Percentiles rank a stretch among this genome's conserved stretches.
phyloP scores from a whole-genome alignment of 1,140 invertebrate genomes.

The Plutomurus gul region DNA sequence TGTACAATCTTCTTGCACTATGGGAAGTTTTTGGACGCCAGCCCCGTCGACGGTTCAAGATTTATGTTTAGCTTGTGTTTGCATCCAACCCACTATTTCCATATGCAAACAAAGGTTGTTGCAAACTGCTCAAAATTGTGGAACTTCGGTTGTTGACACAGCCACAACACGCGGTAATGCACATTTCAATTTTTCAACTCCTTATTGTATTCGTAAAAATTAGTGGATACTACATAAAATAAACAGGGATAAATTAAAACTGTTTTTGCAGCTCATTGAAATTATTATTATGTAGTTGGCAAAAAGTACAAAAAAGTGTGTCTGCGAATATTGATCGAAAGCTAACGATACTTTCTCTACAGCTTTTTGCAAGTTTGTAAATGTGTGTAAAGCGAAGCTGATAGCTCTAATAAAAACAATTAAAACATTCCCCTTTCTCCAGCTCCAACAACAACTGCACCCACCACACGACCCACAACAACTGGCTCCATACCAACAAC shows the following conservation, averaged over 20 bases:
- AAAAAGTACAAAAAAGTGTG: too few relatives aligned
- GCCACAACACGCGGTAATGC: neutral
- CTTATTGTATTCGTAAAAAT: too few relatives aligned
- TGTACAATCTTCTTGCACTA: neutral
- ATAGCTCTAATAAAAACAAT: neutral
- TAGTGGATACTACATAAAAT: too few relatives aligned
- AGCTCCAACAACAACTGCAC: neutral
- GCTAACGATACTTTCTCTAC: too few relatives aligned
- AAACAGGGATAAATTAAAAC: too few relatives aligned
- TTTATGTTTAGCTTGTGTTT: constrained; percentile 35
- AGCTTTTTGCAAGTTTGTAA: neutral
- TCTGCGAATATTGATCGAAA: too few relatives aligned
- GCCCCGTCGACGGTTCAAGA: constrained; percentile 27
- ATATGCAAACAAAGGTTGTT: constrained; percentile 34
- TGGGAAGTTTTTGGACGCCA: constrained; percentile 29
- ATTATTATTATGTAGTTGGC: too few relatives aligned
- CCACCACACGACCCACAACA: neutral
- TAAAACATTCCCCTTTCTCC: neutral
- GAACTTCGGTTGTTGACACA: neutral
- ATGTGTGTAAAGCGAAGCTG: neutral
- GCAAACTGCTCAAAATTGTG: neutral
- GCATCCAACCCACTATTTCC: constrained; percentile 19
- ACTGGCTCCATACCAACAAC: neutral
- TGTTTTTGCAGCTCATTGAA: too few relatives aligned
- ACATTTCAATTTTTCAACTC: too few relatives aligned